These are phyloP conservation scores for Vimba vimba DNA, from an alignment of 2,113 vertebrate genomes.

Conservation along the genomic window DNA sequence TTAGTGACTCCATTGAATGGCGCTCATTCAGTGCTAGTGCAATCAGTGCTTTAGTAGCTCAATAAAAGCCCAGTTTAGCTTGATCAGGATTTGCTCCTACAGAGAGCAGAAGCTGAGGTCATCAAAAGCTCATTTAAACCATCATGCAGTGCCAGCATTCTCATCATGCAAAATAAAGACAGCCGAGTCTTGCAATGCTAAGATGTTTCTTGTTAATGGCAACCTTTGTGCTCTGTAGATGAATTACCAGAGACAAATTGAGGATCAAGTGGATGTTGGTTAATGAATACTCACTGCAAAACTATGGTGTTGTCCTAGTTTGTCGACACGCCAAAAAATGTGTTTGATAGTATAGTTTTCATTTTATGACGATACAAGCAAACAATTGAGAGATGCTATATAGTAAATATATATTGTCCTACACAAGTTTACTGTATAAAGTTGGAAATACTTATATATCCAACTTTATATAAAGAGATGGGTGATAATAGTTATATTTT, in stretches of 20 bases:
- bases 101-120: slow-evolving; percentile 69
- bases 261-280: slow-evolving; percentile 55
- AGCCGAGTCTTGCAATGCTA: slow-evolving; percentile 39
- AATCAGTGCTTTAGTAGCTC: slow-evolving; percentile 74
- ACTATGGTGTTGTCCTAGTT: slow-evolving; percentile 1
- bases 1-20: slow-evolving; percentile 77
- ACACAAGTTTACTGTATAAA: too few relatives aligned
- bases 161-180: slow-evolving; percentile 32
- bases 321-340: background rate
- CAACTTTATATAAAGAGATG: too few relatives aligned
- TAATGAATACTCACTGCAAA: slow-evolving; percentile 59
- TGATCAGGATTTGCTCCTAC: slow-evolving; percentile 50
- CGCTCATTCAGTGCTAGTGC: slow-evolving; percentile 68
- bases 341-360: too few relatives aligned
- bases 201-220: slow-evolving; percentile 53
- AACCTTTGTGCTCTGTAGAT: slow-evolving; percentile 51
- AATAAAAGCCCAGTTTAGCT: slow-evolving; percentile 70
- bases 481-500: too few relatives aligned
- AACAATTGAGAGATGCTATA: too few relatives aligned
- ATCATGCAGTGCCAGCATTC: slow-evolving; percentile 48
- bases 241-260: slow-evolving; percentile 60
- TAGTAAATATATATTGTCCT: too few relatives aligned
- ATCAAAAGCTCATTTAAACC: slow-evolving; percentile 67
- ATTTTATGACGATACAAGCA: too few relatives aligned
- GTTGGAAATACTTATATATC: too few relatives aligned